Evolutionary conservation across 2,113 vertebrate species (phyloP).

Genomic region (Cyphomyrus plagiostoma): DNA sequence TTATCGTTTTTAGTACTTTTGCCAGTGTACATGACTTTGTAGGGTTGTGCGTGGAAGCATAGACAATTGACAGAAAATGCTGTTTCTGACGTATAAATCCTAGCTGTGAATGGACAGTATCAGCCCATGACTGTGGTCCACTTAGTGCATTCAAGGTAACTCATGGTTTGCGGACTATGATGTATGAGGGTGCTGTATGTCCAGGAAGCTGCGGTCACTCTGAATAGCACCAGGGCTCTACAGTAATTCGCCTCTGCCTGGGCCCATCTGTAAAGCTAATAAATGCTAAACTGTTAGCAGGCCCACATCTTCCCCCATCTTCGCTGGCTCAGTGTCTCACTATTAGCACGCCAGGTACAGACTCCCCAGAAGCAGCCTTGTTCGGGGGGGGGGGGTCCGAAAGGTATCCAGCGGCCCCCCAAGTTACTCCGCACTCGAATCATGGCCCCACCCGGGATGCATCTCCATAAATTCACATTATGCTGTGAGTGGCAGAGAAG

Average conservation of each 20-base stretch:
- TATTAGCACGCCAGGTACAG: neutral
- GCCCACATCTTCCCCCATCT: neutral
- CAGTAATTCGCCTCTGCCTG: neutral
- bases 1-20: neutral
- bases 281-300: constrained; percentile 1
- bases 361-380: neutral
- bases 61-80: neutral
- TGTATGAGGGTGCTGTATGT: neutral
- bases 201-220: neutral
- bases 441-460: neutral
- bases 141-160: neutral
- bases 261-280: neutral
- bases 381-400: neutral
- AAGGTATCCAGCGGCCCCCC: neutral
- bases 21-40: neutral
- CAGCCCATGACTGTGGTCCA: neutral
- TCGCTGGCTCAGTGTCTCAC: neutral
- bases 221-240: neutral
- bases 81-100: neutral
- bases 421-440: neutral
- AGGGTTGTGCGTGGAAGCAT: neutral
- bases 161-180: neutral
- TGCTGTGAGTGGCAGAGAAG: neutral
- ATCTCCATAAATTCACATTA: neutral
- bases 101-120: neutral